A percentile compares a stretch with the other conserved stretches of the same genome.
Conservation (phyloP, 2,797 vertebrate species). For the Sparus aurata region DNA sequence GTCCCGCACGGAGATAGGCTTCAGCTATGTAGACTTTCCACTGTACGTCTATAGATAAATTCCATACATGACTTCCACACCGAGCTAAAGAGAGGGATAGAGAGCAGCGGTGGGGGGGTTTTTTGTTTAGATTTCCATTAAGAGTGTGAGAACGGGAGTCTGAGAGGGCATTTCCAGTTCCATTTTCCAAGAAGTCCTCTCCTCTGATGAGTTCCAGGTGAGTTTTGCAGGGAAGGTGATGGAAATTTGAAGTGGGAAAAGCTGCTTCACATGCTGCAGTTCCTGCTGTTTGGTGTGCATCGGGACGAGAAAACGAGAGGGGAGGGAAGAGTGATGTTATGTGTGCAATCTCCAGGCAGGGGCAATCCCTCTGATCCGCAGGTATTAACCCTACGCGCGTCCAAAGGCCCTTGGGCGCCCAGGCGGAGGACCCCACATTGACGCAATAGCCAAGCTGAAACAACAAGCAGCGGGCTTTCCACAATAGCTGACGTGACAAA, state of each 20-base stretch:
- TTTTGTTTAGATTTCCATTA: conserved; percentile 82
- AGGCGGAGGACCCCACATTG: conserved; percentile 70
- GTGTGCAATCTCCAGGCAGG: conserved; percentile 62
- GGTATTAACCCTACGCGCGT: conserved; percentile 72
- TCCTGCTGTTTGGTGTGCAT: conserved; percentile 60
- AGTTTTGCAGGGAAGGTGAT: conserved; percentile 64
- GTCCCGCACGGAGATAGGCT: conserved; percentile 26
- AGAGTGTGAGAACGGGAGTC: conserved; percentile 80
- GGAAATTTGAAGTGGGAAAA: conserved; percentile 81
- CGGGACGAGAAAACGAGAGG: conserved; percentile 36
- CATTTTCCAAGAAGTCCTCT: conserved; percentile 82
- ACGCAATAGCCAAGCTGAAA: conserved; percentile 79
- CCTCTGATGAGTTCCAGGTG: conserved; percentile 86
- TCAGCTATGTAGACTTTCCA: conserved; percentile 49
- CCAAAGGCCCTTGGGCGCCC: conserved; percentile 62
- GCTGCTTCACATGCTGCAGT: conserved; percentile 67
- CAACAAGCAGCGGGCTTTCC: conserved; percentile 72
- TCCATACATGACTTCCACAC: conserved; percentile 59
- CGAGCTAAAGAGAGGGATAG: conserved; percentile 37
- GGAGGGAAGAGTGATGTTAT: conserved; percentile 61
- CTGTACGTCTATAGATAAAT: conserved; percentile 53
- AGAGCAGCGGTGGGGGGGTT: conserved; percentile 43
- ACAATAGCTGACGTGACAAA: conserved; percentile 81
- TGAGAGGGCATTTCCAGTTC: conserved; percentile 81
- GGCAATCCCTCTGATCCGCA: conserved; percentile 75